Evolutionary conservation across 2,797 vertebrate species (phyloP), one percentile per base, ranked within the genome.

Genomic region (Notolepis coatsorum): DNA sequence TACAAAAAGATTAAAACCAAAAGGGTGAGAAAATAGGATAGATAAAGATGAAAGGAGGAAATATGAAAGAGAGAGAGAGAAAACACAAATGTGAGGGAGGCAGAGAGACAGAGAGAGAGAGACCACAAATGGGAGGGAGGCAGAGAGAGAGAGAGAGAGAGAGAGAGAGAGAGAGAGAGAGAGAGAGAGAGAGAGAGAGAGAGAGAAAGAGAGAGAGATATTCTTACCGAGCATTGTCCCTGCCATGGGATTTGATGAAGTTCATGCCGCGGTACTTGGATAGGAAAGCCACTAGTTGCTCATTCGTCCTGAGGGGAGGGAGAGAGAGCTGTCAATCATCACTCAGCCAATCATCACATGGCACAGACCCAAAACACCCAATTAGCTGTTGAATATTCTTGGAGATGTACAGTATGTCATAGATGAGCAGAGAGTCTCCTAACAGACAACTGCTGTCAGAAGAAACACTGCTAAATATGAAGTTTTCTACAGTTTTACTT

Each of bases 231-330:
- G 96, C 95, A 1, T 98, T 99, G 90, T 99, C 97, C 83, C 97
- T 94, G 60, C 97, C 97, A 0, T 99, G 97, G 4, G 97, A 99
- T 60, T 99, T 99, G 88, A 99, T 86, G 90, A 99, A 99, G 87
- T 99, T 99, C 96, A 95, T 96, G 51, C 92, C 84, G 23, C 94
- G 93, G 24, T 99, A 95, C 73, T 95, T 93, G 60, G 97, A 97
- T 59, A 99, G 93, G 83, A 99, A 99, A 0, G 94, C 88, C 80
- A 99, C 96, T 21, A 99, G 91, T 84, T 98, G 97, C 46, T 96
- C 93, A 15, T 98, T 99, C 41, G 96, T 97, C 91, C 97, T 99
- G 89, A 60, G 24, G 58, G 67, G 51, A 80, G 61, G 79, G 25
- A 24, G 35, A 62, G 66, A 63, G n/a, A 66, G 35, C 33, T 30